Evolutionary conservation across 2,797 vertebrate genomes (phyloP).

Genomic region (Oreochromis mossambicus): DNA sequence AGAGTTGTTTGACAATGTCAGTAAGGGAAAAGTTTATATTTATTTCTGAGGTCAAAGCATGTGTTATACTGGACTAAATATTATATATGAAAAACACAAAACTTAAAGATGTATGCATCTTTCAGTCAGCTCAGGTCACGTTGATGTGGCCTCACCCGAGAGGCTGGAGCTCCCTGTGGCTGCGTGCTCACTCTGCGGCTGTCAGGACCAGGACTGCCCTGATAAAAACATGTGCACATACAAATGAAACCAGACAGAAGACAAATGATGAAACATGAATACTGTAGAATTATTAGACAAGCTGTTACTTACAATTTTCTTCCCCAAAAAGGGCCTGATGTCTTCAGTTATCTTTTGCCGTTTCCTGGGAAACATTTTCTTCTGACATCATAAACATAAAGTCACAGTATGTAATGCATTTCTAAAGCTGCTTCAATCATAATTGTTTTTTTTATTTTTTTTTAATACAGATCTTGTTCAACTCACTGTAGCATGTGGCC

Average conservation of each 20-base stretch:
- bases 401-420: background rate
- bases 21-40: background rate
- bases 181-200: background rate
- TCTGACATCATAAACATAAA: background rate
- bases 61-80: background rate
- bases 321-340: background rate
- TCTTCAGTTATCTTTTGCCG: accelerated
- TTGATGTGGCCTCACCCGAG: background rate
- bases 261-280: background rate
- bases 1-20: background rate
- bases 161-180: background rate
- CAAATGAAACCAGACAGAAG: background rate
- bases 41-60: no score
- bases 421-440: background rate
- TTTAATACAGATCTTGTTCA: background rate
- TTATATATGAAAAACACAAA: background rate
- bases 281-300: no score
- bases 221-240: background rate
- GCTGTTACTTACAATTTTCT: background rate
- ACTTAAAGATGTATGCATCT: background rate
- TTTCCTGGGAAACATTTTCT: background rate
- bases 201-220: background rate
- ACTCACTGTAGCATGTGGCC: background rate
- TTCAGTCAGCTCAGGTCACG: background rate
- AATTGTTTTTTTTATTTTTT: background rate